These are phyloP conservation scores for Oikopleura vanhoeffeni DNA, from an alignment of 23 tunicate species.

Conservation along the genomic window DNA sequence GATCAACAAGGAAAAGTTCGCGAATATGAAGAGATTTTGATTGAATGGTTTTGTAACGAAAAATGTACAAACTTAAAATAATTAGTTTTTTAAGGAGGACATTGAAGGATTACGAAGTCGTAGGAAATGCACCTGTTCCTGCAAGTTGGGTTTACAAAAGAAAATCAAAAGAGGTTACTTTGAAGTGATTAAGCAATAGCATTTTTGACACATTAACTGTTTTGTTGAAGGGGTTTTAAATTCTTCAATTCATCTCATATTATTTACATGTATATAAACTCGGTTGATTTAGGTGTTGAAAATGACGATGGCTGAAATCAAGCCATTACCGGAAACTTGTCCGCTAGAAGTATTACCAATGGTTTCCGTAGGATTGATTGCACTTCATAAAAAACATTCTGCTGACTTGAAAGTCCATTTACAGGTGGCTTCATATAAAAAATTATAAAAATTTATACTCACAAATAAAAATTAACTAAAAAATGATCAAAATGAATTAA, in stretches of 20 bases:
- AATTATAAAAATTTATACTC: no score
- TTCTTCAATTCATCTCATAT: background rate
- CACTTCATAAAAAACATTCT: background rate
- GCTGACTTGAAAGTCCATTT: background rate
- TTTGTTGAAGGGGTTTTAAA: background rate
- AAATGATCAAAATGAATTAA: no score
- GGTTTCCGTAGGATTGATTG: background rate
- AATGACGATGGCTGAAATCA: background rate
- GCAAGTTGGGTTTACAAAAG: background rate
- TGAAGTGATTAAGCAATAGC: no score
- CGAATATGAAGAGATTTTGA: background rate
- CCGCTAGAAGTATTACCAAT: background rate
- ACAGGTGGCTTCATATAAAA: background rate
- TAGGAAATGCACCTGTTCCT: constrained; percentile 9
- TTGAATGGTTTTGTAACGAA: constrained; percentile 11
- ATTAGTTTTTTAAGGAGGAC: background rate
- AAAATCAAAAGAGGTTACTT: background rate
- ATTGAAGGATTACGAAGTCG: background rate
- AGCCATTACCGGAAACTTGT: background rate
- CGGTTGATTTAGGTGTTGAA: no score
- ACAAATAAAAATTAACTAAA: no score
- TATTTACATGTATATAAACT: no score
- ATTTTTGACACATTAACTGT: no score
- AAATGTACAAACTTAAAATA: background rate
- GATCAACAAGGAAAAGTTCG: constrained; percentile 10